Percentiles rank a stretch among this genome's conserved stretches.
phyloP scores from a whole-genome alignment of 2,888 invertebrate genomes.

The Spisula solida region DNA sequence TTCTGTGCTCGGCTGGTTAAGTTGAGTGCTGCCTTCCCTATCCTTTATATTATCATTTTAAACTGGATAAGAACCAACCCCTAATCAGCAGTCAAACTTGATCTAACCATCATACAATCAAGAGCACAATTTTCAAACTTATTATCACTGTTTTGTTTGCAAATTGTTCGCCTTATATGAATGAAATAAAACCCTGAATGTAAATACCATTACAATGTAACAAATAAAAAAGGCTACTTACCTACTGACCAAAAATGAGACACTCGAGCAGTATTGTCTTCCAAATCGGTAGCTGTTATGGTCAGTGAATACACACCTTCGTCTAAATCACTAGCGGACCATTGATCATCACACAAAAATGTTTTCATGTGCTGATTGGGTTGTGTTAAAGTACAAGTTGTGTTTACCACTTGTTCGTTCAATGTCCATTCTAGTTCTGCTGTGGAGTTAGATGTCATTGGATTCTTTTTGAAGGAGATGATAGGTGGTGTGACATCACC shows the following conservation, averaged over 20 bases:
- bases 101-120: no score
- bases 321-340: conserved; percentile 2
- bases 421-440: conserved; percentile 36
- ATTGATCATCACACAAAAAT: conserved; percentile 24
- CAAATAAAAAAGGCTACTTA: neutral
- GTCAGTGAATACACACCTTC: conserved; percentile 44
- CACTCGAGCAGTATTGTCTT: conserved; percentile 33
- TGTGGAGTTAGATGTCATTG: conserved; percentile 27
- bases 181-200: no score
- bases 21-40: no score
- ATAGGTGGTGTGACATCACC: conserved; percentile 54
- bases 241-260: conserved; percentile 40
- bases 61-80: no score
- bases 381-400: conserved; percentile 27
- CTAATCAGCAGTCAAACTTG: no score
- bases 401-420: conserved; percentile 33
- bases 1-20: no score
- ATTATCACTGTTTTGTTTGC: no score
- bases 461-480: neutral
- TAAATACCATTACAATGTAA: no score
- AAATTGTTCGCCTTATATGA: no score
- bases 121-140: no score
- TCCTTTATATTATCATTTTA: no score
- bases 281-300: conserved; percentile 39
- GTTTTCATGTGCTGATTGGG: neutral